phyloP scores from a whole-genome alignment of 2,888 invertebrate genomes.

The Anoplius nigerrimus region DNA sequence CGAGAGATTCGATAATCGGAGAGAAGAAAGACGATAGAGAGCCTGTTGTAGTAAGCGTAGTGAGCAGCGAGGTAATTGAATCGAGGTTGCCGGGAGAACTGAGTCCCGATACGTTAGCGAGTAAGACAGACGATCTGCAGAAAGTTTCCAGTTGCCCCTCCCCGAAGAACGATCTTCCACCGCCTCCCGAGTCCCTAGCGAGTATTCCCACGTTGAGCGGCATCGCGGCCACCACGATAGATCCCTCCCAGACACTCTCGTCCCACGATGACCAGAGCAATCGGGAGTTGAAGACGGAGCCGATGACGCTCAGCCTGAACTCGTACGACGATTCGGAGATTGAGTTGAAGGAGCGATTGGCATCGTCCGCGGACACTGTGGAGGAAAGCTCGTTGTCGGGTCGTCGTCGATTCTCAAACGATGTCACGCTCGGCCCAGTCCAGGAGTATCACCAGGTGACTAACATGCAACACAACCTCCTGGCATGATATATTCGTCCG shows the following conservation, averaged over 20 bases:
- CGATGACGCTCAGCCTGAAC: slow-evolving; percentile 60
- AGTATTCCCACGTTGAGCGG: slow-evolving; percentile 37
- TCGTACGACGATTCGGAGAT: slow-evolving; percentile 64
- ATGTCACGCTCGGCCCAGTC: slow-evolving; percentile 49
- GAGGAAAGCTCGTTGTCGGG: slow-evolving; percentile 53
- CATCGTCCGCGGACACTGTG: slow-evolving; percentile 52
- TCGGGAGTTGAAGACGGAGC: slow-evolving; percentile 62
- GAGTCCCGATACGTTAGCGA: no score
- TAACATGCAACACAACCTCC: slow-evolving; percentile 66
- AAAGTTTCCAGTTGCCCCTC: no score
- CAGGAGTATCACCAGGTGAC: slow-evolving; percentile 69
- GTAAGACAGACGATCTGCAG: no score
- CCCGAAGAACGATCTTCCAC: no score
- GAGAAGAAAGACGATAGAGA: no score
- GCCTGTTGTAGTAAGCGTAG: no score
- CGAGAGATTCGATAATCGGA: no score
- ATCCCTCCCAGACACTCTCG: slow-evolving; percentile 47
- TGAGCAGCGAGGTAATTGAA: no score
- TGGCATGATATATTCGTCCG: slow-evolving; percentile 66
- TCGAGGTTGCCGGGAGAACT: no score
- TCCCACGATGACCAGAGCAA: slow-evolving; percentile 54
- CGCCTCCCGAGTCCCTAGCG: not conserved
- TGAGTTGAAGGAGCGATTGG: slow-evolving; percentile 66
- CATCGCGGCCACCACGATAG: slow-evolving; percentile 45
- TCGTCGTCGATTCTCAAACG: slow-evolving; percentile 49